Evolutionary conservation across 2,888 invertebrate species (phyloP), one percentile per base, ranked within the genome.

Genomic region (Nemurella pictetii): DNA sequence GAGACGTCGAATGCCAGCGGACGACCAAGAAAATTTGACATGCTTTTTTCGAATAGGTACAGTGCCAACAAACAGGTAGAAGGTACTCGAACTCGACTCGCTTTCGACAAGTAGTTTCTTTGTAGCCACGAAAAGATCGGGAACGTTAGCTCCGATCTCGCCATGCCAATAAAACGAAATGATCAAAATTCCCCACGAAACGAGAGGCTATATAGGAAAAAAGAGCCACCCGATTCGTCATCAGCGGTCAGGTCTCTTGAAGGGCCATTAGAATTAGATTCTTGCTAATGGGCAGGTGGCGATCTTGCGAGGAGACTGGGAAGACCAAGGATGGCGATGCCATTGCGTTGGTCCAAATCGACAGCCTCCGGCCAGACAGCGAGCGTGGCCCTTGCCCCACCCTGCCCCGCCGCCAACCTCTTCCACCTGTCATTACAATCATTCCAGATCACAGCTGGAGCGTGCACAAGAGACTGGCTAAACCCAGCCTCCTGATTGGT

Each of bases 351-450:
- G 75, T 75, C 75, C 75, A 75, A 4, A 75, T 4, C n/a, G 28
- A 4, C 30, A 2, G 78, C 78, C 78, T 30, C 78, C 15, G 30
- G 78, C 30, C 78, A 55, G 12, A 55, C 35, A 7, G 35, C 4
- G 5, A 35, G 77, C 26, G 15, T 77, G 28, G 20, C 78, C 78
- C 29, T 25, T 12, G 26, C 36, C 55, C 55, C 82, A 55, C 82
- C 72, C 28, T 35, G n/a, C 32, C 82, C 55, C 55, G 3, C 15
- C 55, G 2, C 27, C 36, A 25, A 4, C 1, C 55, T 15, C 7
- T 55, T 26, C 20, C 82, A 82, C 82, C 82, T 82, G 82, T 82
- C 82, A 82, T 82, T 82, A 26, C n/a, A 27, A 30, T 78, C 26
- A 78, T 30, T 78, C 78, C 78, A 27, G 75, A 81, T 32, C 4